Percentiles rank a stretch among this genome's conserved stretches.
Evolutionary conservation across 2,113 vertebrate genomes (phyloP).

Genomic region (Lutjanus erythropterus): DNA sequence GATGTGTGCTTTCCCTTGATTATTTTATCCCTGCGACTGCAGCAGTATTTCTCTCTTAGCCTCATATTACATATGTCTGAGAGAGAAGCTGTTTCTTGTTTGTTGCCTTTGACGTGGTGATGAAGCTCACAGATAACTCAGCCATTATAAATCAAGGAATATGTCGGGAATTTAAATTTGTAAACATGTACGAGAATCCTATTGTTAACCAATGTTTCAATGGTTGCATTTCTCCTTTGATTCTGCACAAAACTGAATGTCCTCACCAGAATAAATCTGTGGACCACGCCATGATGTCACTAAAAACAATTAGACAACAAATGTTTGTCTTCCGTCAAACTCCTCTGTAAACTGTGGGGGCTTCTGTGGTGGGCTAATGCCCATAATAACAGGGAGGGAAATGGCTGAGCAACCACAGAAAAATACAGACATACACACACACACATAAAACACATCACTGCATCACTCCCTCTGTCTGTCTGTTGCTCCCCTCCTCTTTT

Average conservation of each 20-base stretch:
- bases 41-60: not conserved
- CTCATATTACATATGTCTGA: not conserved
- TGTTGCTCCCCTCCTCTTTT: not conserved
- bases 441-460: slow-evolving; percentile 27
- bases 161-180: slow-evolving; percentile 11
- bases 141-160: slow-evolving; percentile 11
- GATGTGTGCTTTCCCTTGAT: not conserved
- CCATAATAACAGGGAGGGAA: slow-evolving; percentile 48
- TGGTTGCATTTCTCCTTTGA: slow-evolving; percentile 34
- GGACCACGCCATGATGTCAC: slow-evolving; percentile 41
- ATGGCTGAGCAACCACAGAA: slow-evolving; percentile 44
- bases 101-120: slow-evolving; percentile 20
- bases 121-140: slow-evolving; percentile 28
- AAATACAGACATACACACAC: slow-evolving; percentile 35
- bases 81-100: slow-evolving; percentile 33
- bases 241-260: slow-evolving; percentile 5
- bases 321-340: slow-evolving; percentile 42
- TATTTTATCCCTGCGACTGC: not conserved
- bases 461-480: slow-evolving; percentile 10
- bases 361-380: slow-evolving; percentile 46
- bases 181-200: slow-evolving; percentile 22
- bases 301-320: slow-evolving; percentile 41
- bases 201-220: slow-evolving; percentile 2
- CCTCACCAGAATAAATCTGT: slow-evolving; percentile 23
- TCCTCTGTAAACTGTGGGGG: slow-evolving; percentile 39